phyloP scores from a whole-genome alignment of 2,797 vertebrate species.

The Enteromius paludinosus region DNA sequence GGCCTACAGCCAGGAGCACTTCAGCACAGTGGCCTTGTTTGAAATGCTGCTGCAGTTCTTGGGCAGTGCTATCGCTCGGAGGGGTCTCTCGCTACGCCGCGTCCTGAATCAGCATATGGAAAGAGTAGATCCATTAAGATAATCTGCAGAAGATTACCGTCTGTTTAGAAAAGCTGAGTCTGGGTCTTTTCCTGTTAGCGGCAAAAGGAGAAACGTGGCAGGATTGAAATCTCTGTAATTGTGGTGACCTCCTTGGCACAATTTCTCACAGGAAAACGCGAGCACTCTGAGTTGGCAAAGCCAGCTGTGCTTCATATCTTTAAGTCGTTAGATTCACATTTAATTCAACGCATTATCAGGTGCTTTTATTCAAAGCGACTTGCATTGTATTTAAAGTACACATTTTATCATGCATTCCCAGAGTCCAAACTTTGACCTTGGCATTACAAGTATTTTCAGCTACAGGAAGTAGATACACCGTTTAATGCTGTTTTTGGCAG shows the following conservation, averaged over 20 bases:
- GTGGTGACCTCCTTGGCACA: constrained; percentile 36
- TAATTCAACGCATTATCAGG: neutral
- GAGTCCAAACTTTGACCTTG: neutral
- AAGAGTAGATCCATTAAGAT: constrained; percentile 54
- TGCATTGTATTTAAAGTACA: neutral
- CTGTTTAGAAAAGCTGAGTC: constrained; percentile 56
- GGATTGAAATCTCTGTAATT: constrained; percentile 66
- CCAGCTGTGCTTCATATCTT: constrained; percentile 31
- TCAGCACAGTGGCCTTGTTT: constrained; percentile 31
- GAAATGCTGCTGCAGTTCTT: constrained; percentile 43
- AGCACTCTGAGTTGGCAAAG: constrained; percentile 59
- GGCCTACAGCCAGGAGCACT: neutral
- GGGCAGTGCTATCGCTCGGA: constrained; percentile 19
- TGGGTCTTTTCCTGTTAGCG: constrained; percentile 53
- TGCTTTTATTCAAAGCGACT: neutral
- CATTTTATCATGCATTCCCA: neutral
- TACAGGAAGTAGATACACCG: neutral
- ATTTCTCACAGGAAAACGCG: constrained; percentile 57
- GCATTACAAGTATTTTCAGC: neutral
- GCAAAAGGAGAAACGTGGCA: constrained; percentile 54
- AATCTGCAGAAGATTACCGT: constrained; percentile 57
- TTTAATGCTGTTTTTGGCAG: neutral
- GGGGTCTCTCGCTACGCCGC: constrained; percentile 7
- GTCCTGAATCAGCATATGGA: constrained; percentile 48
- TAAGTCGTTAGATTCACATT: neutral